phyloP scores from a whole-genome alignment of 2,113 vertebrate genomes.

The Taxidea taxus region DNA sequence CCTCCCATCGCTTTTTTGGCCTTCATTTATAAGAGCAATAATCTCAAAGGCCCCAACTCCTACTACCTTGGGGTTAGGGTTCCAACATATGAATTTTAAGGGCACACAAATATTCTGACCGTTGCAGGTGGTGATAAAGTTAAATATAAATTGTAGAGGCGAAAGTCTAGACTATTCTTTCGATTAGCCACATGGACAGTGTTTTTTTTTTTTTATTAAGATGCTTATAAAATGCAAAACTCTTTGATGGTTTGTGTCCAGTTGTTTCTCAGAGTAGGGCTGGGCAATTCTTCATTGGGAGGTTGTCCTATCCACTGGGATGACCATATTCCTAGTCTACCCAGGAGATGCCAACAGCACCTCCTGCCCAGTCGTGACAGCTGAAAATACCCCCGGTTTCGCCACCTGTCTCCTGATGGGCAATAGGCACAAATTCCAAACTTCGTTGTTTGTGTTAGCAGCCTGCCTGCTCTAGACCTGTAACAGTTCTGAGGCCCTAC shows the following conservation, averaged over 20 bases:
- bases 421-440: not conserved
- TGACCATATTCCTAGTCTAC: not conserved
- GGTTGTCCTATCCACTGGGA: not conserved
- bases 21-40: not conserved
- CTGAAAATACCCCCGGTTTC: not conserved
- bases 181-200: not conserved
- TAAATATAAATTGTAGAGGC: not conserved
- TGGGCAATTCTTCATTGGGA: not conserved
- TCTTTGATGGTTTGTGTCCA: not conserved
- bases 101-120: not conserved
- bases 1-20: not conserved
- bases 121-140: not conserved
- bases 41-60: not conserved
- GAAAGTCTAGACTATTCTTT: not conserved
- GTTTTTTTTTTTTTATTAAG: conserved; percentile 32
- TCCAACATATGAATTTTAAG: not conserved
- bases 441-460: not conserved
- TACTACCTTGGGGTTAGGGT: not conserved
- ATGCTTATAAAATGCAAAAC: not conserved
- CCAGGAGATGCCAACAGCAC: not conserved
- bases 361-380: not conserved
- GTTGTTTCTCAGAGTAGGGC: not conserved
- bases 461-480: not conserved
- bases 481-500: not conserved
- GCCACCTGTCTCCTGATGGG: not conserved